These are phyloP conservation scores for Apantesis nais DNA, from an alignment of 2,888 invertebrate genomes.

Conservation along the genomic window DNA sequence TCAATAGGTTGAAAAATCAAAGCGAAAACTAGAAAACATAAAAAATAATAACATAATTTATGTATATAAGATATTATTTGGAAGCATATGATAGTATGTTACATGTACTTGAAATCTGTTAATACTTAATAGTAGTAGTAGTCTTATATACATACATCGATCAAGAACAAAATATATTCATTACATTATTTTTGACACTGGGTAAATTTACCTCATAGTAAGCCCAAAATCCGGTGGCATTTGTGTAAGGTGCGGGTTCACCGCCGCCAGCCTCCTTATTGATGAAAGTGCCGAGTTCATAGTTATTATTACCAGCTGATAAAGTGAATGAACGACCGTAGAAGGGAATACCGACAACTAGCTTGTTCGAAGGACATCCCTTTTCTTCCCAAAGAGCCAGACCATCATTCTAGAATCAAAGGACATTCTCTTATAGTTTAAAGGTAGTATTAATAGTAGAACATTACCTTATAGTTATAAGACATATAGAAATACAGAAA, in stretches of 20 bases:
- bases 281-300: conserved; percentile 93
- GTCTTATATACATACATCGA: background rate
- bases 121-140: too few relatives aligned
- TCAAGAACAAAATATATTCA: background rate
- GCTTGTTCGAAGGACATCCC: conserved; percentile 94
- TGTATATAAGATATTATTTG: too few relatives aligned
- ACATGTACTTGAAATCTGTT: too few relatives aligned
- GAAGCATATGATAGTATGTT: too few relatives aligned
- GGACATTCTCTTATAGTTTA: conserved; percentile 16
- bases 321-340: conserved; percentile 95
- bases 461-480: conserved; percentile 16
- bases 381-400: conserved; percentile 94
- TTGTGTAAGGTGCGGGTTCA: conserved; percentile 93
- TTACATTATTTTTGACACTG: too few relatives aligned
- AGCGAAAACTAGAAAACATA: too few relatives aligned
- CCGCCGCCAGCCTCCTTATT: conserved; percentile 97
- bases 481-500: background rate
- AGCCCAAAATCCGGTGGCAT: conserved; percentile 94
- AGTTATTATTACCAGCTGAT: conserved; percentile 92
- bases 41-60: too few relatives aligned
- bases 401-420: conserved; percentile 91
- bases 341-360: conserved; percentile 95
- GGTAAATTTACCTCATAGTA: conserved; percentile 90
- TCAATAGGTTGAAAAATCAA: too few relatives aligned
- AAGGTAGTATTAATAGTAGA: background rate